A percentile compares a stretch with the other conserved stretches of the same genome.
phyloP scores from a whole-genome alignment of 2,797 vertebrate genomes.

The Meriones psammophilus region DNA sequence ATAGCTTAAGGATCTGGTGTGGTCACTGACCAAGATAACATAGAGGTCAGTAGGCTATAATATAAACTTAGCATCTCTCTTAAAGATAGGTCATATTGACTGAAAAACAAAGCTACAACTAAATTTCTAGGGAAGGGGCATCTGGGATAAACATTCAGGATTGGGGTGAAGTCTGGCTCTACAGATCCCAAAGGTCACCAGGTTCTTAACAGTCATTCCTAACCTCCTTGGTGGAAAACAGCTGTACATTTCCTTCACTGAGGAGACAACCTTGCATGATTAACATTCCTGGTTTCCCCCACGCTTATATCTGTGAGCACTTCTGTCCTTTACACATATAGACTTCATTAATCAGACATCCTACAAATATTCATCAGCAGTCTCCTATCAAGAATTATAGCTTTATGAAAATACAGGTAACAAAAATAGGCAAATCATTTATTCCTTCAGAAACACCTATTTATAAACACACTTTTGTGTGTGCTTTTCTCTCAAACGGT shows the following conservation, averaged over 20 bases:
- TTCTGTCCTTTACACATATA: background rate
- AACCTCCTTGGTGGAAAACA: background rate
- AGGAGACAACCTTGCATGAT: too few species aligned
- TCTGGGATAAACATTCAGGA: background rate
- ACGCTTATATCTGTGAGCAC: background rate
- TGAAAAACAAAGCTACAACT: background rate
- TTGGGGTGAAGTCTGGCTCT: too few species aligned
- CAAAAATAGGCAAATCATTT: background rate
- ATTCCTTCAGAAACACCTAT: background rate
- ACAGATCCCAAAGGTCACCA: background rate
- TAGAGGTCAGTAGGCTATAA: too few species aligned
- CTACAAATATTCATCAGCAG: background rate
- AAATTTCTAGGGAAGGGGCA: too few species aligned
- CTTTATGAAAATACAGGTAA: background rate
- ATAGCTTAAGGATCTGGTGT: too few species aligned
- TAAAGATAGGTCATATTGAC: background rate
- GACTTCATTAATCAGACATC: background rate
- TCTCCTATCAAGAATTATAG: background rate
- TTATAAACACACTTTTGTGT: background rate
- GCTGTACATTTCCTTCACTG: background rate
- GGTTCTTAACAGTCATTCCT: background rate
- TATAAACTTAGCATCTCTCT: background rate
- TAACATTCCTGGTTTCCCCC: background rate
- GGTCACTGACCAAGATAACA: background rate
- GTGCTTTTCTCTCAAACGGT: background rate